Evolutionary conservation across 2,888 invertebrate genomes (phyloP), one percentile per base, ranked within the genome.

Genomic region (Peribatodes rhomboidaria): DNA sequence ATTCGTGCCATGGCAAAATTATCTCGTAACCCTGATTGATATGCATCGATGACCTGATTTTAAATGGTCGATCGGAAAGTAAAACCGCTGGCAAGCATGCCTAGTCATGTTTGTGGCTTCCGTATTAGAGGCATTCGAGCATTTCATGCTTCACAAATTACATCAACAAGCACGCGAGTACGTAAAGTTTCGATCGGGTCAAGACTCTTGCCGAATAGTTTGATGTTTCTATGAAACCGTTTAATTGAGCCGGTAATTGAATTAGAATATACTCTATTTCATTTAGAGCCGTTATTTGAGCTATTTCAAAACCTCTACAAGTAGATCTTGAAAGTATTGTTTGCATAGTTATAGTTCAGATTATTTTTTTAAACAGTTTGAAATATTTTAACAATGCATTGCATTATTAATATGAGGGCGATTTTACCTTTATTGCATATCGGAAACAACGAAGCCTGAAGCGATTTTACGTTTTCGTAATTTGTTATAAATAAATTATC

Each of bases 391-490:
- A 14, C 1, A 37, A 37, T n/a, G 37, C 13, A n/a, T 37, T n/a
- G 4, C 1, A 0, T 6, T 37, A 37, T n/a, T n/a, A 13, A 6
- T n/a, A 37, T 2, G n/a, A 22, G n/a, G 13, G 10, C 1, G 22
- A 7, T 35, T 50, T 85, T 91, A 93, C 94, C 93, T 94, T 88
- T 94, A 71, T 85, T 89, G 75, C 88, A 93, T 77, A 94, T 92
- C 52, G 96, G 96, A 84, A 96, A 96, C 62, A 96, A 87, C 55
- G 94, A 92, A 52, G 95, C 95, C 85, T 96, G 96, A 65, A 96
- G 90, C 63, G 94, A 93, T 84, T 94, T 95, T 41, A 96, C 96
- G 85, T 92, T 94, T 72, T 94, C 90, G 81, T 92, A 72, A 79
- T 89, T 90, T 37, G 90, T 84, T 77, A 91, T 83, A 68, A 92